Evolutionary conservation across 2,113 vertebrate genomes (phyloP), one percentile per base, ranked within the genome.

Genomic region (Parus major): DNA sequence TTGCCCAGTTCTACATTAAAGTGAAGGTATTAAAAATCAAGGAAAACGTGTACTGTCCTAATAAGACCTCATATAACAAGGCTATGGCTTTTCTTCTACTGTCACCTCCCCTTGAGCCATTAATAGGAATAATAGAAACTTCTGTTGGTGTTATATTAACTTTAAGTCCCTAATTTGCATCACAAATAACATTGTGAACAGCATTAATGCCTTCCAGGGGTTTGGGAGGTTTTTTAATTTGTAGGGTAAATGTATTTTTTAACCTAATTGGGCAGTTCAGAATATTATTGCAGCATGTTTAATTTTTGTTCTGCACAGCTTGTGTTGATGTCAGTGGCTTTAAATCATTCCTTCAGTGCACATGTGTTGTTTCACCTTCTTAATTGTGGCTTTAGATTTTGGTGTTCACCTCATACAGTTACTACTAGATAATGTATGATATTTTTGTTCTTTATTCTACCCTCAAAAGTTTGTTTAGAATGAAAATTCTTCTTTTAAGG

Each of bases 91-190:
- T 50, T 70, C 36, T 86, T 86, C 28, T 73, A 13, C 55, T 84
- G 64, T 82, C 9, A 0, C 61, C 89, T 95, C n/a, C 65, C 69
- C 77, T 82, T 93, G 82, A 95, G 69, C 52, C 15, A 39, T 92
- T 78, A 95, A 71, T 75, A 47, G n/a, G 72, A 94, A 95, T 92
- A 97, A 95, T 82, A 93, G 75, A 64, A 86, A 93, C 91, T 97
- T 95, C 86, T 94, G 88, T 86, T 91, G 88, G 72, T 92, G 86
- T 88, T 93, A 75, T 90, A 93, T 96, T 94, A 97, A 94, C 79
- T 97, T 95, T 39, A 93, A 77, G 65, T 96, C 53, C 78, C 83
- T 88, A 71, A 94, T 97, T 95, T 97, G 89, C 92, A 95, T 97
- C 81, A 95, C 91, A 91, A 82, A 88, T 93, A 93, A 79, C 88